A percentile compares a stretch with the other conserved stretches of the same genome.
Evolutionary conservation across 2,113 vertebrate genomes (phyloP).

Genomic region (Prionailurus viverrinus): DNA sequence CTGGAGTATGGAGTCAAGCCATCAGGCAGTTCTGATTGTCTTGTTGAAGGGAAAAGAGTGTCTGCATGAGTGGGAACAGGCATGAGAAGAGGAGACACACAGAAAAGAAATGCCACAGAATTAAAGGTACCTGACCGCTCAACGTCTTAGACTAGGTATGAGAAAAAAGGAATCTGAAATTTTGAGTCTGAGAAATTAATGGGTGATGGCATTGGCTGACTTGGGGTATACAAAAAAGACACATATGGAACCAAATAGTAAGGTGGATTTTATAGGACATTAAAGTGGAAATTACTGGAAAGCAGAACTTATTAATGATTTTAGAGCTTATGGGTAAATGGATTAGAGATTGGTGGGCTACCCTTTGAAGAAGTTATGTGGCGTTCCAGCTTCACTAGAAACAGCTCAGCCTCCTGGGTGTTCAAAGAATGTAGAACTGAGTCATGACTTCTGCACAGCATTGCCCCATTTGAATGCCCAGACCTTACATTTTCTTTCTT

Average conservation of each 20-base stretch:
- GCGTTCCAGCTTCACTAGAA: too few relatives aligned
- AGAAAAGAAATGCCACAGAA: not conserved
- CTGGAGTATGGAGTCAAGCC: not conserved
- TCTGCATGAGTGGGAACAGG: not conserved
- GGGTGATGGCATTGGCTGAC: not conserved
- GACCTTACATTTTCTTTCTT: not conserved
- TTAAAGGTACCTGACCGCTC: not conserved
- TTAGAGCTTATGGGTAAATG: not conserved
- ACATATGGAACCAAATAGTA: not conserved
- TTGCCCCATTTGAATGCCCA: not conserved
- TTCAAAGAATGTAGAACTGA: not conserved
- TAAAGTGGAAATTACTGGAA: not conserved
- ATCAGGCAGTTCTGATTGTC: not conserved
- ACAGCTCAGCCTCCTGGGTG: not conserved
- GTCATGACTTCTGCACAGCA: not conserved
- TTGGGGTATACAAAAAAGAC: not conserved
- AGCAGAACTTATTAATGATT: not conserved
- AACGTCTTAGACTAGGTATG: not conserved
- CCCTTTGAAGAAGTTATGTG: not conserved
- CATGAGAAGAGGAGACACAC: not conserved
- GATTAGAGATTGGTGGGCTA: not conserved
- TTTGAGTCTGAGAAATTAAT: not conserved
- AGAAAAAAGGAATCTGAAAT: not conserved
- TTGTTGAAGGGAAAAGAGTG: not conserved
- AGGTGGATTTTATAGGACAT: not conserved